Percentiles rank a stretch among this genome's conserved stretches.
Evolutionary conservation across 2,888 invertebrate genomes (phyloP).

Genomic region (Antheraea assamensis): DNA sequence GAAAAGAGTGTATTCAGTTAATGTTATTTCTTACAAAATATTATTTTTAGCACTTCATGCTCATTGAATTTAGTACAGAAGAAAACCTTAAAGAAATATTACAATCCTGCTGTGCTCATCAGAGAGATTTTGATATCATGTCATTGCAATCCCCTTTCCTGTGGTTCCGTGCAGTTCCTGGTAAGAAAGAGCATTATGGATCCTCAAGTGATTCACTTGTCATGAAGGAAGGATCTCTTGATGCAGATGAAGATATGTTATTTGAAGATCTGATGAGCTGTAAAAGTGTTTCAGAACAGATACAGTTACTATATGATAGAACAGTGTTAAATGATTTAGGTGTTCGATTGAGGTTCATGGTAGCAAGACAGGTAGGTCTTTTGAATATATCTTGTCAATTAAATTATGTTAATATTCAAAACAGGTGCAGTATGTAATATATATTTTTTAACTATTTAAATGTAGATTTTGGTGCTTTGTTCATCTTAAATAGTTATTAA

Average conservation of each 20-base stretch:
- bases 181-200: conserved; percentile 47
- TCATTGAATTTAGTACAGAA: conserved; percentile 86
- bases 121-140: conserved; percentile 81
- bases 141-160: conserved; percentile 87
- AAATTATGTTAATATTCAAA: not conserved
- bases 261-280: conserved; percentile 72
- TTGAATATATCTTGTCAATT: not conserved
- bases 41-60: conserved; percentile 85
- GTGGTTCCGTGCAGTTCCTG: conserved; percentile 84
- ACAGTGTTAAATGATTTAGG: conserved; percentile 88
- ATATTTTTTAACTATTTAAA: too few species aligned
- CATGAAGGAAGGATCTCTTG: conserved; percentile 72
- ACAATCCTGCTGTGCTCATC: conserved; percentile 79
- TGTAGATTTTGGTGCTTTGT: too few species aligned
- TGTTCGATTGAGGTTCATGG: conserved; percentile 87
- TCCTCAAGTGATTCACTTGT: conserved; percentile 35
- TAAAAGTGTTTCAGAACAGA: conserved; percentile 85
- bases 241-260: conserved; percentile 68
- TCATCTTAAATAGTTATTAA: too few species aligned
- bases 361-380: conserved; percentile 83
- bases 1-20: too few species aligned
- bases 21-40: not conserved
- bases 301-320: conserved; percentile 82
- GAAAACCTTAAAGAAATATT: conserved; percentile 80
- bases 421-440: too few species aligned